Conservation (phyloP, 2,797 vertebrate species). For the Loris lydekkerianus region DNA sequence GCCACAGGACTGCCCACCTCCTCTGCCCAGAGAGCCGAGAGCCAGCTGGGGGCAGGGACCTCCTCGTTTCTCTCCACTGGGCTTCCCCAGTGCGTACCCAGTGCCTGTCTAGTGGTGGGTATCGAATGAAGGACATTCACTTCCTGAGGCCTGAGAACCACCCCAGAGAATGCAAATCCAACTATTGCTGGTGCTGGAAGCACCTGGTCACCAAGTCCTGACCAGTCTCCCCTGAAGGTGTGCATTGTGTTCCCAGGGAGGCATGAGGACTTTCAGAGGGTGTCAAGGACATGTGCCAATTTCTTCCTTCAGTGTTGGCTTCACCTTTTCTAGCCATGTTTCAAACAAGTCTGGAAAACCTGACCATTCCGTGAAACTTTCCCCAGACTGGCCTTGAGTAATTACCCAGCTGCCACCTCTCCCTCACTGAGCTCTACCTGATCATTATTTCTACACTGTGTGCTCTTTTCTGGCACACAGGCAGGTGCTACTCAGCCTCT, state of each 20-base stretch:
- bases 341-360: not conserved
- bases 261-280: not conserved
- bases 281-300: not conserved
- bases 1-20: no score
- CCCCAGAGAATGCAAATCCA: not conserved
- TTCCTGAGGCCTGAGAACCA: not conserved
- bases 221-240: not conserved
- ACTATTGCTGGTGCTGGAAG: not conserved
- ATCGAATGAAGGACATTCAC: not conserved
- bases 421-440: not conserved
- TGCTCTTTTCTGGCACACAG: not conserved
- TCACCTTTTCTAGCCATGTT: conserved; percentile 22
- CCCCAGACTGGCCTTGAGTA: not conserved
- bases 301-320: not conserved
- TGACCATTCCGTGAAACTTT: not conserved
- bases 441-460: not conserved
- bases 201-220: not conserved
- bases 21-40: not conserved
- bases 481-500: not conserved
- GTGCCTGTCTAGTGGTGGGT: not conserved
- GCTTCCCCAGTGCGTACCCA: accelerated
- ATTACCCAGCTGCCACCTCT: not conserved
- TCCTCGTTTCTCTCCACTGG: not conserved
- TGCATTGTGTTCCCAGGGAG: not conserved
- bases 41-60: no score